Conservation (phyloP, 2,113 vertebrate species). For the mouse (Mus musculus) region GRCm39 chr5:39474501-39475000, state of each 20-base stretch:
- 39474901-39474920: not conserved
- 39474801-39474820: not conserved
- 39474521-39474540: accelerated
- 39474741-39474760: not conserved
- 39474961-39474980: not conserved
- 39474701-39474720: not conserved
- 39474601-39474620: not conserved
- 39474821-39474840: not conserved
- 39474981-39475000: not conserved
- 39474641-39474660: not conserved
- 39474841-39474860: not conserved
- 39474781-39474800: not conserved
- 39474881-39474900: not conserved
- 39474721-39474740: not conserved
- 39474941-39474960: not conserved
- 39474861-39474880: not conserved
- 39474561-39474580: not conserved
- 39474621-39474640: not conserved
- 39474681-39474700: no score
- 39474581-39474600: not conserved
- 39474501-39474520: not conserved
- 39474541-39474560: not conserved
- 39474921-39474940: not conserved
- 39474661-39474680: not conserved
- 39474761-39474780: not conserved